Evolutionary conservation across 2,888 invertebrate species (phyloP), one percentile per base, ranked within the genome.

Genomic region (Pilophorus perplexus): DNA sequence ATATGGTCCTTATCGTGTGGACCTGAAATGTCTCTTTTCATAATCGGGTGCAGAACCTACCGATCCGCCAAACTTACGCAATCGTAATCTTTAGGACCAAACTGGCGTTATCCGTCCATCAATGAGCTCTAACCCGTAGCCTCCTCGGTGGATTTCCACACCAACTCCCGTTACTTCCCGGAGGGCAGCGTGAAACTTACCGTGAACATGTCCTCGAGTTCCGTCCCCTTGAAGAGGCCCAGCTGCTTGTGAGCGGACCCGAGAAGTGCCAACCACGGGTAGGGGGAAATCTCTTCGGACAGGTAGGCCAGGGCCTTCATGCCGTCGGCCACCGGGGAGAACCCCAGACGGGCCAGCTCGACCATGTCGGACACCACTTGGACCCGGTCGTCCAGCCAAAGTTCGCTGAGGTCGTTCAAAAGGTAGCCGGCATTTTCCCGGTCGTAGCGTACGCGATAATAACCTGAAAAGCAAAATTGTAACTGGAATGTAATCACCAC

Each of bases 181-280:
- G 50, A 16, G 14, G 1, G 16, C 23, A 50, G 10, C 3, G 3
- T 22, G 23, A 27, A 23, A 18, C 55, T 64, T 60, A 69, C 69
- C 37, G 33, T 57, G 64, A 67, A 69, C 28, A 44, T 48, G 14
- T 38, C 46, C 40, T 69, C 67, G 5, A 67, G 44, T n/a, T 64
- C 50, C 25, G 69, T 67, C 10, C 64, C 57, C 57, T 38, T 65
- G 64, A 69, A 60, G 2, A 69, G 38, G 4, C 59, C 28, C 52
- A 67, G 48, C 22, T 60, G 54, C 33, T 67, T 67, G 4, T 64
- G 64, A 3, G 64, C 65, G 4, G 67, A 69, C 8, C 60, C 67
- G 14, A 69, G 62, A 27, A 67, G 37, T 18, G 67, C 60, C 18
- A 67, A 46, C 69, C 69, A 69, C n/a, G 67, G 69, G 37, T 54